Percentiles rank a stretch among this genome's conserved stretches.
phyloP scores from a whole-genome alignment of 2,113 vertebrate genomes.

The Delphinus delphis region DNA sequence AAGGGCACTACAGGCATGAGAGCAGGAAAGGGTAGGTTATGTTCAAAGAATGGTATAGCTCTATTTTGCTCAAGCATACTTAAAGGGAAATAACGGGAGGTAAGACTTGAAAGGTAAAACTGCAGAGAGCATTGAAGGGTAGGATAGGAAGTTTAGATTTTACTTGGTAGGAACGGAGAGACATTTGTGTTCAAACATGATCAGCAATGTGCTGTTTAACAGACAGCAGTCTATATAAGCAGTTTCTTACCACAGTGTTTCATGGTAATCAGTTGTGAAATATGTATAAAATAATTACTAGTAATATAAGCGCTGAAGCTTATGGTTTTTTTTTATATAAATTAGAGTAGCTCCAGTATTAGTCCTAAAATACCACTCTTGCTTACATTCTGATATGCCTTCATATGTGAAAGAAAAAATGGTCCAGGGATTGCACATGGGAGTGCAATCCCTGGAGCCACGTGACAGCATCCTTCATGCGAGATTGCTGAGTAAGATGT shows the following conservation, averaged over 20 bases:
- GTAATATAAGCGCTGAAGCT: background rate
- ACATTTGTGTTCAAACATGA: background rate
- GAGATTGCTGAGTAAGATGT: background rate
- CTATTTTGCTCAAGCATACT: background rate
- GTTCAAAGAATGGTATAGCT: background rate
- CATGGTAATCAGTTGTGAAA: background rate
- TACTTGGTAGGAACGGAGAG: background rate
- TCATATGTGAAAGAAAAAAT: background rate
- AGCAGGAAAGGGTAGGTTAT: background rate
- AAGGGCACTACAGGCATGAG: background rate
- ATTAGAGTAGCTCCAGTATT: background rate
- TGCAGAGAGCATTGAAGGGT: background rate
- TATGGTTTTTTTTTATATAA: background rate
- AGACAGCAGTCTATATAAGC: background rate
- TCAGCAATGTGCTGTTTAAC: background rate
- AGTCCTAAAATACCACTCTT: background rate
- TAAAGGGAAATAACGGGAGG: background rate
- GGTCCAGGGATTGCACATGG: background rate
- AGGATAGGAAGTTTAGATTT: constrained; percentile 6
- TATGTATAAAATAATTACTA: background rate
- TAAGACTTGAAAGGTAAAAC: constrained; percentile 4
- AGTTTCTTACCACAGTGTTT: background rate
- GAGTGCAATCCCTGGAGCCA: background rate
- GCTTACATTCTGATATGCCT: background rate
- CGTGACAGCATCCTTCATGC: background rate